Evolutionary conservation across 2,113 vertebrate species (phyloP), one percentile per base, ranked within the genome.

Genomic region (Leptodactylus fuscus): DNA sequence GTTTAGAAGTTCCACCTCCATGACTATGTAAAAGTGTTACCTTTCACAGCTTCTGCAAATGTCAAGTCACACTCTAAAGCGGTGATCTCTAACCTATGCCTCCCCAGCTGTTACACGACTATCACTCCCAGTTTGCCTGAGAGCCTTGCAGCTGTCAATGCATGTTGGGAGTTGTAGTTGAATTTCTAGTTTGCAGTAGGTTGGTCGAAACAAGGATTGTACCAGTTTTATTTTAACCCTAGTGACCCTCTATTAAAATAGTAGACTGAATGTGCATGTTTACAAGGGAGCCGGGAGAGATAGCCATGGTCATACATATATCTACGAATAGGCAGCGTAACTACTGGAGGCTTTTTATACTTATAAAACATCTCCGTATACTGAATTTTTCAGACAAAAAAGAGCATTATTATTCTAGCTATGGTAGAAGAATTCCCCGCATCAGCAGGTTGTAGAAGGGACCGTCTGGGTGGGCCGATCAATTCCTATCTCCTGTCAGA

Each of bases 401-500:
- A n/a, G n/a, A n/a, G n/a, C n/a, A n/a, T n/a, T n/a, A n/a, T n/a
- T 44, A 5, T 44, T 44, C 41, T 9, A 44, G 41, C 41, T 44
- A 44, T 9, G 9, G 41, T 38, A 18, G 16, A 36, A 38, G 18
- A 20, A 34, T 67, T 34, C 34, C 16, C 29, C 7, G 1, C 2
- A 29, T 67, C 62, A 32, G 62, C 62, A 34, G 27, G 32, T 69
- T 18, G 34, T 36, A 69, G 32, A 38, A 20, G 65, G 29, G 32
- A 18, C 65, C 34, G 13, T 38, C 65, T 82, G 81, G 81, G 81
- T 73, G 81, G 81, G 67, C 81, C 32, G 22, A 53, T 55, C 46
- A 71, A 49, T 73, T 82, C 67, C 18, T 82, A 82, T 82, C 81
- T 71, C 65, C 34, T 58, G 81, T 58, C 81, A 58, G 34, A 83